These are phyloP conservation scores for Gadus chalcogrammus DNA, from an alignment of 2,113 vertebrate genomes.

Conservation along the genomic window DNA sequence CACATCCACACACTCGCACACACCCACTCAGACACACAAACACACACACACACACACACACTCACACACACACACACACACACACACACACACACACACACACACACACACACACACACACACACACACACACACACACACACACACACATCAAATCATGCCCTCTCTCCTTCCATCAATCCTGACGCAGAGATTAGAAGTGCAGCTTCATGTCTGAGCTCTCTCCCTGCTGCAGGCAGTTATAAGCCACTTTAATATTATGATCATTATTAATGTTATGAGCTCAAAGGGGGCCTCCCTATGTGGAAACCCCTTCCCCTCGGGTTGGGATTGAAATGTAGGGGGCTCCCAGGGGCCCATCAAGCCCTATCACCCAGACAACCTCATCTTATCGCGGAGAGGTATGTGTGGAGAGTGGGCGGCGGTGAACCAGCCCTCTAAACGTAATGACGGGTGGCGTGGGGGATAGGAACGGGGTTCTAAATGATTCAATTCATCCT, in stretches of 20 bases:
- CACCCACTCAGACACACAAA: no score
- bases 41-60: no score
- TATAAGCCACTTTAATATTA: neutral
- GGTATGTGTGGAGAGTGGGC: slow-evolving; percentile 18
- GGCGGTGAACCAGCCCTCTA: slow-evolving; percentile 19
- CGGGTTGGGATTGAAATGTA: slow-evolving; percentile 9
- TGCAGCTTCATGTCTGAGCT: neutral
- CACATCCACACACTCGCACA: no score
- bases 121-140: no score
- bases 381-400: slow-evolving; percentile 27
- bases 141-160: neutral
- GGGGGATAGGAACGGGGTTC: no score
- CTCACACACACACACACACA: no score
- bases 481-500: slow-evolving; percentile 6
- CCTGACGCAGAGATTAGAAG: neutral
- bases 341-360: neutral
- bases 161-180: neutral
- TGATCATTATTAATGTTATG: neutral
- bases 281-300: neutral
- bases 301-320: neutral
- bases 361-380: neutral
- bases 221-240: neutral
- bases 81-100: no score
- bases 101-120: no score
- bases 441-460: slow-evolving; percentile 9